phyloP scores from a whole-genome alignment of 2,113 vertebrate species.

The Eretmochelys imbricata region DNA sequence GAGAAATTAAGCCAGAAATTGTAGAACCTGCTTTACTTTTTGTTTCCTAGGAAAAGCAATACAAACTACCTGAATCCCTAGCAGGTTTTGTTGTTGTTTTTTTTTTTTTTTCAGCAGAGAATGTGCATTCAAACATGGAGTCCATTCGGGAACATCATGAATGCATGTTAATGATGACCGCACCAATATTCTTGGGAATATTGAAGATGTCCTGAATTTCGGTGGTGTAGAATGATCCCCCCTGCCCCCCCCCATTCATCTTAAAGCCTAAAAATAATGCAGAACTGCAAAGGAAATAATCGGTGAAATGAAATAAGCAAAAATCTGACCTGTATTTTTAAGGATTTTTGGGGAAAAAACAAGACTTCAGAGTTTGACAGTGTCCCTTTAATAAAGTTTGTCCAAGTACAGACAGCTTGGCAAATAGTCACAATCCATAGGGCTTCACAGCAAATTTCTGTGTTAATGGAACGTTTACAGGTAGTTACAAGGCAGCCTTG shows the following conservation, averaged over 20 bases:
- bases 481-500: conserved; percentile 68
- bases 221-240: neutral
- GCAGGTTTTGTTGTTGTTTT: neutral
- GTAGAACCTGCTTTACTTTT: neutral
- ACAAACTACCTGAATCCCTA: neutral
- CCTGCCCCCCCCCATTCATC: neutral
- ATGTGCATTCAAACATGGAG: neutral
- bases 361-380: neutral
- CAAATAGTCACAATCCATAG: conserved; percentile 46
- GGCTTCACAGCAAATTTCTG: conserved; percentile 46
- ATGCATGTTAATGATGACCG: neutral
- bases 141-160: neutral
- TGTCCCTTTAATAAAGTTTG: conserved; percentile 31
- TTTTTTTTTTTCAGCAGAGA: neutral
- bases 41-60: neutral
- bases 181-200: neutral
- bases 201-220: neutral
- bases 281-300: neutral
- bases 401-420: conserved; percentile 36
- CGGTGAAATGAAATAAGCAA: neutral
- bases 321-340: neutral
- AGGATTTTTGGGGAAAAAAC: neutral
- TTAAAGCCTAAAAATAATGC: neutral
- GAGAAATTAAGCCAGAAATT: neutral
- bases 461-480: conserved; percentile 61